Evolutionary conservation across 2,888 invertebrate species (phyloP).

Genomic region (Cantharis rufa): DNA sequence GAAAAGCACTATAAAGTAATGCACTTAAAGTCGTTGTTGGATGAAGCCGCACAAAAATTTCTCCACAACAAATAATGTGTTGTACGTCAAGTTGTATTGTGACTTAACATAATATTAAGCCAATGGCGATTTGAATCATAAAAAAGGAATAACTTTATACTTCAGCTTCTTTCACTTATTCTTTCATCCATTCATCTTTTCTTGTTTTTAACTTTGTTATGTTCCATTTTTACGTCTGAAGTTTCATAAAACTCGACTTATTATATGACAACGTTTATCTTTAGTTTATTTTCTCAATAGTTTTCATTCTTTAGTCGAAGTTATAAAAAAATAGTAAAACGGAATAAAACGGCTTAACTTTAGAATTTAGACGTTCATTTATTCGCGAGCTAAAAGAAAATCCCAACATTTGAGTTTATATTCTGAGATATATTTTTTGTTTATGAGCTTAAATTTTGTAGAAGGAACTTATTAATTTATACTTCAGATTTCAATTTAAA

Average conservation of each 20-base stretch:
- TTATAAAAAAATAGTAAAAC: background rate
- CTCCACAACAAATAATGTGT: background rate
- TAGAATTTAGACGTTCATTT: background rate
- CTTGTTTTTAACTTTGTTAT: background rate
- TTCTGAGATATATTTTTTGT: background rate
- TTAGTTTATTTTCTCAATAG: background rate
- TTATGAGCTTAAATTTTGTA: background rate
- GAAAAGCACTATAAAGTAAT: too few relatives aligned
- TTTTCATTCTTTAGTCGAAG: background rate
- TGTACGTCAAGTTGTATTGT: background rate
- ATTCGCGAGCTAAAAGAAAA: background rate
- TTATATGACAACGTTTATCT: background rate
- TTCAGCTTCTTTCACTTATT: background rate
- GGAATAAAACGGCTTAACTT: background rate
- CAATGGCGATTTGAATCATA: background rate
- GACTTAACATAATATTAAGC: background rate
- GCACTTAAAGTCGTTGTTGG: too few relatives aligned
- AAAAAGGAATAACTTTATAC: background rate
- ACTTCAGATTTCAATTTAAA: background rate
- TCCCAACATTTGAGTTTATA: background rate
- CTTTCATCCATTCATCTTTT: background rate
- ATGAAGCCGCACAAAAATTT: too few relatives aligned
- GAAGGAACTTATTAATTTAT: background rate
- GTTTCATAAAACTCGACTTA: background rate
- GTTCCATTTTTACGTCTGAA: background rate